Base-by-base conservation (phyloP, 2,888 invertebrate species). In the Nematopogon swammerdamellus region DNA sequence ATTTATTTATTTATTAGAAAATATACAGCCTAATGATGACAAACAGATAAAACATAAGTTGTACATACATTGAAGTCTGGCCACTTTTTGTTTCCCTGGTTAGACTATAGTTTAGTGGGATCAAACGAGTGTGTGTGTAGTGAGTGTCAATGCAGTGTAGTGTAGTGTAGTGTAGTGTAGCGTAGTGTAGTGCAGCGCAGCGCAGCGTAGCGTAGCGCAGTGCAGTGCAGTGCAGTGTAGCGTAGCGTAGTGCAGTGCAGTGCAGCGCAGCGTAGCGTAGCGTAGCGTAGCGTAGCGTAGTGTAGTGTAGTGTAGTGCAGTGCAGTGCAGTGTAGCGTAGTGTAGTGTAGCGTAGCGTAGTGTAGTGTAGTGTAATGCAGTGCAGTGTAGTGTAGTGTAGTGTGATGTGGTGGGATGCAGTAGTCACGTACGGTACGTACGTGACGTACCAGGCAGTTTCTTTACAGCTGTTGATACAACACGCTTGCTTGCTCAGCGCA, bases 351-450 rank as follows among this genome's bases (percentile, higher is more conserved):
- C 18, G 45, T 19, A 45, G 45, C 18, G 45, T 45, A 45, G 45
- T 45, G 45, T 45, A 45, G 45, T 19, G 45, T 45, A 45, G 45
- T 45, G 45, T 45, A 45, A 18, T 45, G 45, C 18, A 45, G 45
- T 45, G 45, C 18, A 45, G 45, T 45, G 45, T 45, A 45, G 45
- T 45, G 45, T 45, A 45, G 19, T 45, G 45, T 45, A 45, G 19
- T 45, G 45, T 45, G n/a, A n/a, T n/a, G n/a, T n/a, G n/a, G n/a
- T n/a, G n/a, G n/a, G n/a, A n/a, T n/a, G n/a, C n/a, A n/a, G 17
- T 42, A 42, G 43, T 42, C 16, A 16, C n/a, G 43, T 42, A 17
- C 17, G 17, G 43, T 42, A n/a, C n/a, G n/a, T n/a, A n/a, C n/a
- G n/a, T n/a, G n/a, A n/a, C n/a, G n/a, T n/a, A n/a, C n/a, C n/a